These are phyloP conservation scores for Glareola pratincola DNA, from an alignment of 2,113 vertebrate species.

Conservation along the genomic window DNA sequence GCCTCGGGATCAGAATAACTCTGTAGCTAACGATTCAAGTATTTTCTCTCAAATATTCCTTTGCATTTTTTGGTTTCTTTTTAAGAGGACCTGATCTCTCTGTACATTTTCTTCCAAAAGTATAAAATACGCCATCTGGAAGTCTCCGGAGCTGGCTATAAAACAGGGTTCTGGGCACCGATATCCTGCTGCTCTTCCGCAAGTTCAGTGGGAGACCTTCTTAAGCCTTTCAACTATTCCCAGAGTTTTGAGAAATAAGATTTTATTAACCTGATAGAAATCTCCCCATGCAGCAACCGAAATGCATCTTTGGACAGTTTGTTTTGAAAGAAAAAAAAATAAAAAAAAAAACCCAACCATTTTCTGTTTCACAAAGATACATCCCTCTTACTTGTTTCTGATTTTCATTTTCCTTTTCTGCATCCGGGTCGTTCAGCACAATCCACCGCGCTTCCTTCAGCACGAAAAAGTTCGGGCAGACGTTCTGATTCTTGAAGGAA, in stretches of 20 bases:
- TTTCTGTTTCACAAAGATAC: background rate
- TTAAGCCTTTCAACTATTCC: background rate
- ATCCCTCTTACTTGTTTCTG: background rate
- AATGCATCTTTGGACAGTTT: background rate
- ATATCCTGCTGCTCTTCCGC: background rate
- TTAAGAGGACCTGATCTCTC: background rate
- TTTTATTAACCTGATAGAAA: constrained; percentile 13
- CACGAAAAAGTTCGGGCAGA: constrained; percentile 21
- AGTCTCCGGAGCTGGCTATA: background rate
- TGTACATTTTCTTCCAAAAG: background rate
- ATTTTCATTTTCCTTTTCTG: constrained; percentile 15
- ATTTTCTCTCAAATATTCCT: constrained; percentile 7
- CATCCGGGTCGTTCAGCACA: constrained; percentile 39
- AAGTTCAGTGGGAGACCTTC: background rate
- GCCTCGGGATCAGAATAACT: background rate
- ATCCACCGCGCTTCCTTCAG: constrained; percentile 2
- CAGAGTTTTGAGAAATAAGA: constrained; percentile 4
- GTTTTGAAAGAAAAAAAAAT: background rate
- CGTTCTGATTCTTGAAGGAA: constrained; percentile 47
- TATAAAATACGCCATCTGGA: background rate
- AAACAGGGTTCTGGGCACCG: background rate
- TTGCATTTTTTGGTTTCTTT: background rate
- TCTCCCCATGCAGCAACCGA: background rate
- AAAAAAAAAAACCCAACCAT: background rate
- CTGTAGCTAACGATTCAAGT: background rate